Base-by-base conservation (phyloP, 2,797 vertebrate genomes). In the Enoplosus armatus region DNA sequence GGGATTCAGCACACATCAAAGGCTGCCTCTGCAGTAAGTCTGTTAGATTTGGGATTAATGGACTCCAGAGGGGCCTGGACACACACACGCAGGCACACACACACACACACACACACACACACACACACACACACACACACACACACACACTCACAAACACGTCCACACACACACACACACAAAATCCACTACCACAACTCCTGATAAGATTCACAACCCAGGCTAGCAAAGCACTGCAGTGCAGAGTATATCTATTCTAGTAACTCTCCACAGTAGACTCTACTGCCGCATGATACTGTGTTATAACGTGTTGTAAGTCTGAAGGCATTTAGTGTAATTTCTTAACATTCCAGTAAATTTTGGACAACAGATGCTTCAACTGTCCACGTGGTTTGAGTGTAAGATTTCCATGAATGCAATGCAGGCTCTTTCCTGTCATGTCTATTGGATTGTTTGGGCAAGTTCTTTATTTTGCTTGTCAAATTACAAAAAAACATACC, bases 41-140 rank as follows among this genome's bases (percentile, higher is more conserved):
- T 93, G 86, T 91, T 94, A 94, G 92, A 91, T 93, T 93, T 92
- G 90, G 93, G 95, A 95, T 95, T 95, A 95, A 93, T 94, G 90
- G 92, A 93, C 92, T 93, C 92, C 89, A 93, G 85, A 90, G 90
- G 87, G 84, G 88, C 87, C 86, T 88, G 85, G 89, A 90, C 89
- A 93, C 91, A 91, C 87, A 87, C 89, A 86, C 53, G 56, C 80
- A 84, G 20, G 29, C 65, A 70, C 78, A 68, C 59, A 53, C 65
- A 63, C 68, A 26, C 55, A 74, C 68, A 80, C 50, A 65, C 55
- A 76, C 54, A 56, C 39, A 15, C 48, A 66, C 56, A 73, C 53
- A 65, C 48, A 53, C 70, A 43, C 24, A 55, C 47, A 64, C 33
- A 63, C 33, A 72, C 35, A n/a, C n/a, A n/a, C n/a, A n/a, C n/a